Evolutionary conservation across 2,797 vertebrate genomes (phyloP), one percentile per base, ranked within the genome.

Genomic region (Coilia nasus): DNA sequence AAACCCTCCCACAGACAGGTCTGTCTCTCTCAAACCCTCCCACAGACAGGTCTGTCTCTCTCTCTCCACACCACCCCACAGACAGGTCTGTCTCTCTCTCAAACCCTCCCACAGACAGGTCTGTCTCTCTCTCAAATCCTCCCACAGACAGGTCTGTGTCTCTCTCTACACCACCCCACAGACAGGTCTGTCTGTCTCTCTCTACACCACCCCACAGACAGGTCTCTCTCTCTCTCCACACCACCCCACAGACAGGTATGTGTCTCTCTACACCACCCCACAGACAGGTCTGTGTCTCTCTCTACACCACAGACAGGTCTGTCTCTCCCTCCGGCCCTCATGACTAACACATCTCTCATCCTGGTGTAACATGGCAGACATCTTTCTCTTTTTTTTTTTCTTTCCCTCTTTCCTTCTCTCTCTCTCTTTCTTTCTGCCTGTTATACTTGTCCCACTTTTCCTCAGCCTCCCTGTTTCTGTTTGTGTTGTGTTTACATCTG

Each of bases 91-190:
- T n/a, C n/a, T n/a, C n/a, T n/a, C n/a, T n/a, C n/a, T n/a, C n/a
- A n/a, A n/a, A n/a, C n/a, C n/a, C n/a, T n/a, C n/a, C n/a, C n/a
- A n/a, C n/a, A n/a, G n/a, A n/a, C n/a, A n/a, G n/a, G n/a, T n/a
- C n/a, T n/a, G n/a, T n/a, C n/a, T n/a, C n/a, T n/a, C n/a, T n/a
- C n/a, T n/a, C 46, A 94, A 31, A 87, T 88, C 0, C 41, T 86
- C 17, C 90, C 91, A 82, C 93, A 94, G 85, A 94, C 90, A 93
- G 95, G 95, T 47, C 46, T 47, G n/a, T n/a, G n/a, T n/a, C n/a
- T n/a, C n/a, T n/a, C n/a, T 47, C 10, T 47, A 94, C 35, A 87
- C 89, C 0, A 35, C 86, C 19, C 90, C 91, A 82, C 93, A 94
- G 85, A 94, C 90, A 93, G 96, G 95, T 75, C 11, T 64, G 62